A percentile compares a stretch with the other conserved stretches of the same genome.
Evolutionary conservation across 2,888 invertebrate genomes (phyloP).

Genomic region (Autographa gamma): DNA sequence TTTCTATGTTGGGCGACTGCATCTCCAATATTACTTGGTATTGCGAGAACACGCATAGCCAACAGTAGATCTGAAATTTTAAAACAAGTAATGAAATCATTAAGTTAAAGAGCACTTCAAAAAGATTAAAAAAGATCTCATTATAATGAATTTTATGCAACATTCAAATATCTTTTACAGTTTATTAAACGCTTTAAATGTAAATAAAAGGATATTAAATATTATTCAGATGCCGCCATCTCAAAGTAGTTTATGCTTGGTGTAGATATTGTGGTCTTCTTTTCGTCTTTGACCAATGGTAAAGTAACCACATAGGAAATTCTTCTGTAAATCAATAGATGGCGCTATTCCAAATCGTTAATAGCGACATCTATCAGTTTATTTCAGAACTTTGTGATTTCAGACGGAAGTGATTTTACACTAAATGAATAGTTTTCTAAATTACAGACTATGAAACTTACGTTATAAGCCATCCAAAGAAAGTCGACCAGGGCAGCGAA

Average conservation of each 20-base stretch:
- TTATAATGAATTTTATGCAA: no score
- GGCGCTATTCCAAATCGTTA: not conserved
- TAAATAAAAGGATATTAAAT: no score
- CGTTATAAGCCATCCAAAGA: slow-evolving; percentile 96
- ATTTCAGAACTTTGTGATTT: not conserved
- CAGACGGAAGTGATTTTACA: not conserved
- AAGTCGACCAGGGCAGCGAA: slow-evolving; percentile 93
- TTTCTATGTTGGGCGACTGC: slow-evolving; percentile 96
- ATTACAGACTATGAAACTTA: slow-evolving; percentile 81
- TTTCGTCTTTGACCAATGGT: no score
- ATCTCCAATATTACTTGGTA: slow-evolving; percentile 94
- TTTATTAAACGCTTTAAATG: no score
- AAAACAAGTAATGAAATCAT: not conserved
- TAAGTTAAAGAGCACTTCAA: no score
- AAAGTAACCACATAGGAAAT: not conserved
- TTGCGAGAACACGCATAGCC: slow-evolving; percentile 95
- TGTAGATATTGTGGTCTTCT: no score
- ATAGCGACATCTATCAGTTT: not conserved
- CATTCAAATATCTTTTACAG: no score
- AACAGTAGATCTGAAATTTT: slow-evolving; percentile 93
- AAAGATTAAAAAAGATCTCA: no score
- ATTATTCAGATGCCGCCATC: no score
- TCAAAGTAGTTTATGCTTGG: no score
- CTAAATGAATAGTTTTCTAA: not conserved
- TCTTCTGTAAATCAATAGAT: not conserved